Percentiles rank a stretch among this genome's conserved stretches.
Conservation (phyloP, 2,797 vertebrate genomes). For the Coregonus sp. region DNA sequence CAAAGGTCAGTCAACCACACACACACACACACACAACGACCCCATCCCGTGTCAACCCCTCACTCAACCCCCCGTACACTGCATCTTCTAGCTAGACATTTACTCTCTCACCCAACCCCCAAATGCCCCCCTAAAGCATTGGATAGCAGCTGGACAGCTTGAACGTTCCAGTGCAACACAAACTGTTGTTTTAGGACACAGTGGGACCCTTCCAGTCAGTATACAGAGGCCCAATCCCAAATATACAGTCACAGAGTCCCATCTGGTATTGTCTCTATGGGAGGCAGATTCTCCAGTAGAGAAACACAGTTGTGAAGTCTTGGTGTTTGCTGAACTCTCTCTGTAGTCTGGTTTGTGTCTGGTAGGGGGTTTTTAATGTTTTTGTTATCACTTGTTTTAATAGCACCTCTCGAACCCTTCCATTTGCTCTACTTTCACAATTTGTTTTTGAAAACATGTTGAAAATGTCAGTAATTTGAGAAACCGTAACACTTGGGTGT, state of each 20-base stretch:
- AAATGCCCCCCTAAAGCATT: not conserved
- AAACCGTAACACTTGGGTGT: not conserved
- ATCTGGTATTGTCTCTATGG: not conserved
- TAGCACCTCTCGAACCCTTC: not conserved
- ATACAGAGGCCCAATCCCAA: not conserved
- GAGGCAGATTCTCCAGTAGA: not conserved
- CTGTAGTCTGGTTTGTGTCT: not conserved
- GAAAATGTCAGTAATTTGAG: too few relatives aligned
- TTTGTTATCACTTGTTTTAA: not conserved
- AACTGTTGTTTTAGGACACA: not conserved
- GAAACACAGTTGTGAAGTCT: not conserved
- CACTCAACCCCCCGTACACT: not conserved
- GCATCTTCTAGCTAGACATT: too few relatives aligned
- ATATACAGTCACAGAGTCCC: not conserved
- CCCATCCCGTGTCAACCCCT: not conserved
- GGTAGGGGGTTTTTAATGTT: not conserved
- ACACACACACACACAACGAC: not conserved
- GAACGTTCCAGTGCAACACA: not conserved
- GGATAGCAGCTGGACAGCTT: not conserved
- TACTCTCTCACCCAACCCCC: not conserved
- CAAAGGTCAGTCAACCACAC: constrained; percentile 79
- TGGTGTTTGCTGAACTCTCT: not conserved
- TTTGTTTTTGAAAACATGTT: too few relatives aligned
- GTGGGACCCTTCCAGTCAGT: not conserved
- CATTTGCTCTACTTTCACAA: not conserved